Evolutionary conservation across 2,797 vertebrate species (phyloP).

Genomic region (Cottoperca gobio): DNA sequence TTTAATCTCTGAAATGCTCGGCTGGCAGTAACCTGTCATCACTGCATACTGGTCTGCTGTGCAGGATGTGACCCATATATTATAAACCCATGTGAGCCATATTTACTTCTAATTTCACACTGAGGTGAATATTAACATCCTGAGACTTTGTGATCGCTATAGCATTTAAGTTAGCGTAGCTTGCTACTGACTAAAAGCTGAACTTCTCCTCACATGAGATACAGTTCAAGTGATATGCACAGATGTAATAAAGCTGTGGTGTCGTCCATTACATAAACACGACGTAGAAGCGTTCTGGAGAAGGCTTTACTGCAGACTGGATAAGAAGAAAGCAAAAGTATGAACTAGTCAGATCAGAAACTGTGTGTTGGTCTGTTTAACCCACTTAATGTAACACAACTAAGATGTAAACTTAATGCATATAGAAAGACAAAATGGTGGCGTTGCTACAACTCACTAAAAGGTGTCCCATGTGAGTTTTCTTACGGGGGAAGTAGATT

Average conservation of each 20-base stretch:
- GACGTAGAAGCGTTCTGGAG: constrained; percentile 4
- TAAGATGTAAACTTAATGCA: not conserved
- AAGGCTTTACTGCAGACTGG: not conserved
- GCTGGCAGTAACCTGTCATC: constrained; percentile 61
- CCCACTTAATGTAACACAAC: not conserved
- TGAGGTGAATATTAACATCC: not conserved
- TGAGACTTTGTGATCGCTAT: not conserved
- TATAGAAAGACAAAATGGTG: not conserved
- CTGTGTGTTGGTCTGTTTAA: too few relatives aligned
- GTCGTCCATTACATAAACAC: constrained; percentile 3
- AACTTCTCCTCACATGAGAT: not conserved
- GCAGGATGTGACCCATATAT: constrained; percentile 55
- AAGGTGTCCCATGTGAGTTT: not conserved
- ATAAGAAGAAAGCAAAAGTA: not conserved
- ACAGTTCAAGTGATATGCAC: not conserved
- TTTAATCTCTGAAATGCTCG: constrained; percentile 58
- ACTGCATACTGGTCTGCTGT: constrained; percentile 34
- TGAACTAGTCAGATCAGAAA: constrained; percentile 7
- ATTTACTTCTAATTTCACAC: not conserved
- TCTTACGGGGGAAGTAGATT: too few relatives aligned
- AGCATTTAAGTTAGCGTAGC: too few relatives aligned
- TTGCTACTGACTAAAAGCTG: too few relatives aligned
- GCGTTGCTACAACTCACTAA: not conserved
- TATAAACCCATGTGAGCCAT: constrained; percentile 14
- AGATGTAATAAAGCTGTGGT: not conserved